phyloP scores from a whole-genome alignment of 2,888 invertebrate genomes.

The Rhimphoctona megacephalus region DNA sequence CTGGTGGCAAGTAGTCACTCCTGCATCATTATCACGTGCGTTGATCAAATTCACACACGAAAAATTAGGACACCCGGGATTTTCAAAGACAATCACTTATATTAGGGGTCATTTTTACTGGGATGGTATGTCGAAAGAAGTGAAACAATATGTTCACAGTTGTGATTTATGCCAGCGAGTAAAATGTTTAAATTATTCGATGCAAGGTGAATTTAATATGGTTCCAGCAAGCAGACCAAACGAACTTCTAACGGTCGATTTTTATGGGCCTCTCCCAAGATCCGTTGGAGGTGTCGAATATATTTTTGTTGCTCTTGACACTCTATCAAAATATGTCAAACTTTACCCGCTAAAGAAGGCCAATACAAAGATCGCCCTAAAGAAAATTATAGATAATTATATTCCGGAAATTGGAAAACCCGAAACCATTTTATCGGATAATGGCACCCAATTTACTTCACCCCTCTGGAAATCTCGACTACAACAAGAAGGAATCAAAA shows the following conservation, averaged over 20 bases:
- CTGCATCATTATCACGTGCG: not conserved
- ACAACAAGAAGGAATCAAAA: not conserved
- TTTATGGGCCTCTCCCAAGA: not conserved
- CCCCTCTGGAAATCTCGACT: slow-evolving; percentile 21
- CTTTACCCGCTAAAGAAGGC: not conserved
- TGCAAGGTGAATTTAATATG: slow-evolving; percentile 52
- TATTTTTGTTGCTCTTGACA: not conserved
- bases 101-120: slow-evolving; percentile 10
- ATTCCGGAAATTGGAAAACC: slow-evolving; percentile 38
- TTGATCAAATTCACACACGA: slow-evolving; percentile 12
- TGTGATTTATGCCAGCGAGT: slow-evolving; percentile 61
- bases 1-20: not conserved
- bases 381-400: slow-evolving; percentile 33
- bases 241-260: not conserved
- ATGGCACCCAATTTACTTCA: slow-evolving; percentile 62
- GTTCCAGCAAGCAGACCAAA: not conserved
- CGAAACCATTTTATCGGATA: slow-evolving; percentile 41
- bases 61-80: slow-evolving; percentile 29
- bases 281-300: not conserved
- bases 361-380: not conserved
- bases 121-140: slow-evolving; percentile 12
- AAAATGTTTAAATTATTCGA: slow-evolving; percentile 42
- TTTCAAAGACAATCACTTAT: slow-evolving; percentile 38
- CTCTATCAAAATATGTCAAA: not conserved
- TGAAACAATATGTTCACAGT: not conserved